Evolutionary conservation across 2,888 invertebrate genomes (phyloP).

Genomic region (Melanargia galathea): DNA sequence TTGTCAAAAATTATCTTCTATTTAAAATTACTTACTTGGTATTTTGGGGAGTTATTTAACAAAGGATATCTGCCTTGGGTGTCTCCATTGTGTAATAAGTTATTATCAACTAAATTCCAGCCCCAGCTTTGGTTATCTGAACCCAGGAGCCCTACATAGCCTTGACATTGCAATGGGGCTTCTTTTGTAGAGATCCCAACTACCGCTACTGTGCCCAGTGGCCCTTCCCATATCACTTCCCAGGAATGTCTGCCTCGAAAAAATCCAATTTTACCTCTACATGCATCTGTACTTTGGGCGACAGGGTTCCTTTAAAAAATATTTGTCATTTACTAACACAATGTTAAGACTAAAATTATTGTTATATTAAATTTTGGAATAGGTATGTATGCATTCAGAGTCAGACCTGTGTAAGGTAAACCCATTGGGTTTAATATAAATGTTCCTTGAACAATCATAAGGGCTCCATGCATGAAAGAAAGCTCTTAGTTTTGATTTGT

Average conservation of each 20-base stretch:
- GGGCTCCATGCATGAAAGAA: constrained; percentile 98
- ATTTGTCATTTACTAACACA: background rate
- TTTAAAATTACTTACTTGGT: constrained; percentile 86
- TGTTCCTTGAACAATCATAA: constrained; percentile 97
- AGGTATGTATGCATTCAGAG: background rate
- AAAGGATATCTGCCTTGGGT: constrained; percentile 96
- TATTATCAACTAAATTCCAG: constrained; percentile 99
- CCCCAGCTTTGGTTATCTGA: constrained; percentile 99
- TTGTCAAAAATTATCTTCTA: too few relatives aligned
- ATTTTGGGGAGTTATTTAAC: constrained; percentile 97
- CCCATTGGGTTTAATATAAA: constrained; percentile 97
- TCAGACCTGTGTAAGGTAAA: constrained; percentile 94
- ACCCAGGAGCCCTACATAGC: constrained; percentile 97
- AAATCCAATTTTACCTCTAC: constrained; percentile 94
- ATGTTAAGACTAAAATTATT: background rate
- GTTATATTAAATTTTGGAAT: background rate
- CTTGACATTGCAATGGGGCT: constrained; percentile 95
- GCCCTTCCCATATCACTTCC: constrained; percentile 99
- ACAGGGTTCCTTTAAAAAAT: constrained; percentile 91
- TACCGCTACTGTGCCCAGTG: constrained; percentile 98
- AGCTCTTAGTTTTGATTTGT: constrained; percentile 96
- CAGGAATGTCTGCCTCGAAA: constrained; percentile 96
- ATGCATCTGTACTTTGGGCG: constrained; percentile 98
- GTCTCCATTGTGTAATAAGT: constrained; percentile 97
- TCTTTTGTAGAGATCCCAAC: constrained; percentile 97